Evolutionary conservation across 2,888 invertebrate genomes (phyloP), one percentile per base, ranked within the genome.

Genomic region (Drosophila pegasa): DNA sequence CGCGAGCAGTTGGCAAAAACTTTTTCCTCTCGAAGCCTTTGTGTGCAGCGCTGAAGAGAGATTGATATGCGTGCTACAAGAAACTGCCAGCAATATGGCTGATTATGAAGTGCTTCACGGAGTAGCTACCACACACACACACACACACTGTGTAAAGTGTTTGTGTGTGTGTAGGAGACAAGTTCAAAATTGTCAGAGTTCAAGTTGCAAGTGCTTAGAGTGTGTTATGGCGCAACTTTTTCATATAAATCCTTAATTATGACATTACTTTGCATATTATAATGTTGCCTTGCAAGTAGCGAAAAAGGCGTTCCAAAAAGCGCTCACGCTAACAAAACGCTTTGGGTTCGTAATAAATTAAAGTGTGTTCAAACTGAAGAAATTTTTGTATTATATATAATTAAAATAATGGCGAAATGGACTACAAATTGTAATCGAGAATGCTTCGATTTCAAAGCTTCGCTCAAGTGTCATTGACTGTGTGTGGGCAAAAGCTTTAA

Each of bases 201-300:
- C 78, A 78, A 78, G 78, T 64, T 77, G 66, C 58, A 62, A 78
- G 72, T 70, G 78, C 78, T 80, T 71, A 77, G 70, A 70, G 58
- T 69, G 73, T 65, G 59, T 71, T 80, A 75, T 78, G 78, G 87
- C 71, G 77, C 64, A 86, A 83, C 87, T 81, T 81, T 80, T 83
- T 63, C 87, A 80, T 70, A 86, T 83, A 81, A 89, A 90, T 89
- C 87, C 89, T 86, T 89, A 90, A 90, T 90, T 90, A 90, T 89
- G 87, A 89, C 90, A 90, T 90, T 88, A 89, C 81, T 90, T 90
- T 90, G 89, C 90, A 90, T 90, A 90, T 88, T 87, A 84, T 72
- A 73, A 71, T 67, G 70, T 72, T 68, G 41, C 41, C 31, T 37
- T 18, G 16, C 9, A 41, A 62, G 37, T 40, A 27, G 45, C 20